phyloP scores from a whole-genome alignment of 2,797 vertebrate genomes.

The Pipistrellus kuhlii region DNA sequence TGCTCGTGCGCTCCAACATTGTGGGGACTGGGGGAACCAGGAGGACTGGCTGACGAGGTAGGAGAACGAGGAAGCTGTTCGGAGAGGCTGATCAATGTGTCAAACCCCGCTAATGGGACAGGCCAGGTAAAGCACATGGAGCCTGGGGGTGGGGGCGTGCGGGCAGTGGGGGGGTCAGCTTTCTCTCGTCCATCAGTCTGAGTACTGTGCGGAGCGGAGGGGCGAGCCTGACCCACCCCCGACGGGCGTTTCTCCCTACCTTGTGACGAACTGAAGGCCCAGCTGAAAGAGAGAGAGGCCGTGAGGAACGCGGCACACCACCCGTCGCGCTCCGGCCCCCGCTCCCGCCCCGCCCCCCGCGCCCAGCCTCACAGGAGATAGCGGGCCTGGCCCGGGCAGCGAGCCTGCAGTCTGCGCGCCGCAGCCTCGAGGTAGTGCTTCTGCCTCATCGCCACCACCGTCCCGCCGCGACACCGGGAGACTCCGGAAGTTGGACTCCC shows the following conservation, averaged over 20 bases:
- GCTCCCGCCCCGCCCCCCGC: not conserved
- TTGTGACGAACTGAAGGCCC: slow-evolving; percentile 69
- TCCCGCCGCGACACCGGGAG: accelerated
- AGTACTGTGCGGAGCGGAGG: not conserved
- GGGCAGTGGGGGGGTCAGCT: not conserved
- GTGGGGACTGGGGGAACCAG: not conserved
- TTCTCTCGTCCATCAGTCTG: not conserved
- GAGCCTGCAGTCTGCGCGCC: slow-evolving; percentile 68
- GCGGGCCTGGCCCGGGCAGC: slow-evolving; percentile 86
- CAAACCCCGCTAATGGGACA: not conserved
- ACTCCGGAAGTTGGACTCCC: not conserved
- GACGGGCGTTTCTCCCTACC: slow-evolving; percentile 81
- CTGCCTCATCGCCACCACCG: not conserved
- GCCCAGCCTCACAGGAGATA: slow-evolving; percentile 85
- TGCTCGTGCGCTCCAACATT: not conserved
- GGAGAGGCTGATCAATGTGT: not conserved
- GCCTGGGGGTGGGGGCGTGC: not conserved
- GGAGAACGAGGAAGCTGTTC: not conserved
- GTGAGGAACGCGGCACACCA: not conserved
- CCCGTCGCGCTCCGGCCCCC: not conserved
- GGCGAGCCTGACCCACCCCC: not conserved
- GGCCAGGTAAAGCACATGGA: not conserved
- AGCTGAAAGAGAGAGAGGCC: slow-evolving; percentile 83
- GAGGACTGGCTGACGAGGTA: not conserved
- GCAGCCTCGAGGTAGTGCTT: slow-evolving; percentile 78